phyloP scores from a whole-genome alignment of 2,797 vertebrate genomes.

The Rhinophrynus dorsalis region DNA sequence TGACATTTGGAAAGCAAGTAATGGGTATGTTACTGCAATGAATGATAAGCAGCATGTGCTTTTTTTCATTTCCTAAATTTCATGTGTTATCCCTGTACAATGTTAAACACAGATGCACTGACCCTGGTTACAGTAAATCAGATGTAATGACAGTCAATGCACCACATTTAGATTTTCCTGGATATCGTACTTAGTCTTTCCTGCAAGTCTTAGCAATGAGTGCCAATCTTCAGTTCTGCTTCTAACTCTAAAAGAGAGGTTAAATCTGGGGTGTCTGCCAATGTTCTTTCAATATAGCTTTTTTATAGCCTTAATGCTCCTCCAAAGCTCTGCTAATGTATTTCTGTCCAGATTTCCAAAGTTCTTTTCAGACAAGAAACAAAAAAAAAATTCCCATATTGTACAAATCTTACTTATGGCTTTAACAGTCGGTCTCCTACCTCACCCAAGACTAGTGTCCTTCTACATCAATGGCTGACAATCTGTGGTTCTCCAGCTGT shows the following conservation, averaged over 20 bases:
- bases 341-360: background rate
- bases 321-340: background rate
- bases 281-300: background rate
- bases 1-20: background rate
- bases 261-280: constrained; percentile 4
- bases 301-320: background rate
- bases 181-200: background rate
- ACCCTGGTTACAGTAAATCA: background rate
- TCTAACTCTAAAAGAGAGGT: background rate
- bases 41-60: background rate
- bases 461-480: background rate
- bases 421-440: no score
- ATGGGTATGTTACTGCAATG: background rate
- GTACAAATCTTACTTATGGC: background rate
- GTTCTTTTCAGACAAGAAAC: background rate
- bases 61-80: background rate
- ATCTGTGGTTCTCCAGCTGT: no score
- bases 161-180: background rate
- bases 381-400: background rate
- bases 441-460: background rate
- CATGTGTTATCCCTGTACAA: background rate
- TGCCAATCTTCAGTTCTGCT: background rate
- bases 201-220: background rate
- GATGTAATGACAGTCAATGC: background rate
- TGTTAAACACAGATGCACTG: background rate